Evolutionary conservation across 2,113 vertebrate genomes (phyloP).

Genomic region (Platycercus adscitus): DNA sequence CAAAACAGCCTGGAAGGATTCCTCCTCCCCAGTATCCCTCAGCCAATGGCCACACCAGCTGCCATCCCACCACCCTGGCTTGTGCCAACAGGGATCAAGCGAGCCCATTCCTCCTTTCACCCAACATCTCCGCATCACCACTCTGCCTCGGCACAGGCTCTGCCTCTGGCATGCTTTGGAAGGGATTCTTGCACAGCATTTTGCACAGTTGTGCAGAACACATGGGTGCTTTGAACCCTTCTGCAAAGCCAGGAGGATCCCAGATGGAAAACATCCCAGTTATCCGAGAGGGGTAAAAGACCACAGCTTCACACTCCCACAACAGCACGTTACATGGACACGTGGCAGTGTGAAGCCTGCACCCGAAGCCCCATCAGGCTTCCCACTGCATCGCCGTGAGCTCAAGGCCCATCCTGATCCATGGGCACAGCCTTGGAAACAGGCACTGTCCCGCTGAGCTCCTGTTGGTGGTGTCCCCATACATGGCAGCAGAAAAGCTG

Average conservation of each 20-base stretch:
- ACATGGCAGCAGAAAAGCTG: background rate
- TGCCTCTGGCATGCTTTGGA: background rate
- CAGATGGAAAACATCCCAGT: background rate
- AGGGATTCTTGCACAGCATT: background rate
- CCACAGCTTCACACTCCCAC: rapidly evolving
- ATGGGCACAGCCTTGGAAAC: background rate
- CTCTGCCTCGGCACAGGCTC: background rate
- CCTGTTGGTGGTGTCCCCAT: background rate
- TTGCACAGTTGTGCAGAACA: rapidly evolving
- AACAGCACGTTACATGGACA: background rate
- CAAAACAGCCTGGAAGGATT: background rate
- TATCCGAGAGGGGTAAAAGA: background rate
- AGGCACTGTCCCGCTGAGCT: background rate
- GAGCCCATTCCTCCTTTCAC: background rate
- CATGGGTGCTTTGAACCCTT: background rate
- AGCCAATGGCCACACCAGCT: background rate
- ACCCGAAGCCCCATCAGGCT: rapidly evolving
- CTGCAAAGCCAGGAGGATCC: background rate
- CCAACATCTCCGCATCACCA: background rate
- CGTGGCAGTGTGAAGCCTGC: background rate
- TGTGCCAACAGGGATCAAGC: background rate
- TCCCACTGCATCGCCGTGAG: rapidly evolving
- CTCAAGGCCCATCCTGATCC: background rate
- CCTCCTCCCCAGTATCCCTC: background rate
- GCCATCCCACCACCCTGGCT: background rate